Percentiles rank a stretch among this genome's conserved stretches.
Conservation (phyloP, 2,797 vertebrate genomes). For the Hippocampus kuda region DNA sequence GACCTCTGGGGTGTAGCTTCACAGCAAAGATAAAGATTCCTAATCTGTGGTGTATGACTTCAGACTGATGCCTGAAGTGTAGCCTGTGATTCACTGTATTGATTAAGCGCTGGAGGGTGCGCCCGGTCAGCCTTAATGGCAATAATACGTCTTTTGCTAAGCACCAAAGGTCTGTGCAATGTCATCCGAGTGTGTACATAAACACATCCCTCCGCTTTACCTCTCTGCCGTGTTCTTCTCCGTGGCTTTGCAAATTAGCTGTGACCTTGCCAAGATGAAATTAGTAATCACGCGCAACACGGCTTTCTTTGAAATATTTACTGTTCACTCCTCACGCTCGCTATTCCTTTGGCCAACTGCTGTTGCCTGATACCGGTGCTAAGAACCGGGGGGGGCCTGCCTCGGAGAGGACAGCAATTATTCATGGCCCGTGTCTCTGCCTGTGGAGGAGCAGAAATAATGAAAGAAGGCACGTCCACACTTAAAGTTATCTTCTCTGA, state of each 20-base stretch:
- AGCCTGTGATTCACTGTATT: conserved; percentile 54
- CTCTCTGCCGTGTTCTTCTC: conserved; percentile 59
- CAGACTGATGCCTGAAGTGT: conserved; percentile 33
- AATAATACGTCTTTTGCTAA: conserved; percentile 65
- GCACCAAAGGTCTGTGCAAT: conserved; percentile 60
- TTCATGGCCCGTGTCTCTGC: conserved; percentile 58
- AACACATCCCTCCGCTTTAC: conserved; percentile 11
- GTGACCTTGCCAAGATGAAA: conserved; percentile 64
- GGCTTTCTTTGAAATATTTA: conserved; percentile 67
- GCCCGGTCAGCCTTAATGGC: conserved; percentile 56
- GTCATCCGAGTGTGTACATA: conserved; percentile 42
- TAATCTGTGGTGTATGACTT: conserved; percentile 29
- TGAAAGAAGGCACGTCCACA: conserved; percentile 37
- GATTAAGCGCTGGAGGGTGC: conserved; percentile 57
- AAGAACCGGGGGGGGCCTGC: conserved; percentile 33
- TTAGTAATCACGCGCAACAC: conserved; percentile 55
- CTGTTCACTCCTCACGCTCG: conserved; percentile 63
- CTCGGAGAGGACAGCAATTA: conserved; percentile 54
- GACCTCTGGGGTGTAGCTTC: conserved; percentile 8
- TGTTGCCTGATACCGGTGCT: conserved; percentile 34
- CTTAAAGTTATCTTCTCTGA: conserved; percentile 34
- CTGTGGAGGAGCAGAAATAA: conserved; percentile 42
- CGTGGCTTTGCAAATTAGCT: conserved; percentile 64
- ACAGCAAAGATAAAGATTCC: conserved; percentile 17
- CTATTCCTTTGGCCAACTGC: conserved; percentile 44